Evolutionary conservation across 2,113 vertebrate species (phyloP), one percentile per base, ranked within the genome.

Genomic region (Podocnemis expansa): DNA sequence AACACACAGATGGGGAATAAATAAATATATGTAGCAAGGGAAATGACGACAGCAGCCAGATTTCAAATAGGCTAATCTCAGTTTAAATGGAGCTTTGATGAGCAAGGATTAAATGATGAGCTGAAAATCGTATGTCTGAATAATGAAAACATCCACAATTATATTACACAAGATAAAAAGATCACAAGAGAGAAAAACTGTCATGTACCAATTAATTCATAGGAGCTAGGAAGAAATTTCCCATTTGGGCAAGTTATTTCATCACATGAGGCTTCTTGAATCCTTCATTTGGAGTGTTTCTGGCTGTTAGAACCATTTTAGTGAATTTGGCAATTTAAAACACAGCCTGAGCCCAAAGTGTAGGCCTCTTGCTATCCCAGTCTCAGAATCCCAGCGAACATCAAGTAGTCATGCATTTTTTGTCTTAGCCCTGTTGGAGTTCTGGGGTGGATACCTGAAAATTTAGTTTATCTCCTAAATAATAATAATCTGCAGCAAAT

Each of bases 41-140:
- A 93, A 92, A 88, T 82, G 91, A 94, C 1, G 41, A 86, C 91
- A 97, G 79, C 67, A 86, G 43, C 54, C 38, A 83, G 79, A 83
- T 96, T 95, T 94, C 94, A 92, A 76, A 85, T 79, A 93, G 38
- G 76, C 88, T 96, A 58, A 87, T 92, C 83, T 92, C 89, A 76
- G 70, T 94, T 85, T 95, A 85, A 95, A 92, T 45, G 70, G 10
- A 73, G 55, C 93, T 95, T 93, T 95, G 91, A 96, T 96, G 89
- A 89, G 86, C 80, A 56, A 91, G 84, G 83, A 89, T 87, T 96
- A 93, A 95, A 92, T 84, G 47, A 90, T 91, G 76, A 96, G 38
- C 94, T 96, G 93, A 91, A 96, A 95, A 81, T 86, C 84, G 24
- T 91, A 31, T 78, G 84, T 47, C 82, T 91, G 88, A 96, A 88